Percentiles rank a stretch among this genome's conserved stretches.
These are phyloP conservation scores for Apodemus agrarius DNA, from an alignment of 2,797 vertebrate genomes.

Conservation along the genomic window DNA sequence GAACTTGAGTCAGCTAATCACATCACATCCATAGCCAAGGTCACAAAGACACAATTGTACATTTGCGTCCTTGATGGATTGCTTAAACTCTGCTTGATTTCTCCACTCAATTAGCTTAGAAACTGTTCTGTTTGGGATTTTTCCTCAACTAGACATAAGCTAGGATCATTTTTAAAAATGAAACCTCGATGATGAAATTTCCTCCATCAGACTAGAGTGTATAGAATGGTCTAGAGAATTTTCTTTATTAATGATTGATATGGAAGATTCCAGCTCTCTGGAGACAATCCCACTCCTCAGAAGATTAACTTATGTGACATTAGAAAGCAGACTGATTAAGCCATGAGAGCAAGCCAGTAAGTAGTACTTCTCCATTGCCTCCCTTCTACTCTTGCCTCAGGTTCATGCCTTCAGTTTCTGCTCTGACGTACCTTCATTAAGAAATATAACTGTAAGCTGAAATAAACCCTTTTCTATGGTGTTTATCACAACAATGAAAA, in stretches of 20 bases:
- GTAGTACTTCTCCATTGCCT: neutral
- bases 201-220: neutral
- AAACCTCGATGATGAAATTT: neutral
- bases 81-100: neutral
- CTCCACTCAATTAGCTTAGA: too few relatives aligned
- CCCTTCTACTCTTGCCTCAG: too few relatives aligned
- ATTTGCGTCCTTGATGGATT: neutral
- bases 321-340: neutral
- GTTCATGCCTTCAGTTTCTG: neutral
- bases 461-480: neutral
- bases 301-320: neutral
- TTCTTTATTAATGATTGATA: neutral
- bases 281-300: too few relatives aligned
- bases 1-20: neutral
- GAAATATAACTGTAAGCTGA: neutral
- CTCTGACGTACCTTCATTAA: neutral
- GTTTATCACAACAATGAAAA: neutral
- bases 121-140: neutral
- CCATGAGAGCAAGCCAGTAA: neutral
- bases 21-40: neutral
- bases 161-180: neutral
- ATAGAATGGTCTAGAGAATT: neutral
- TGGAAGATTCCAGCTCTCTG: neutral
- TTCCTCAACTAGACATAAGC: neutral
- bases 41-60: neutral